These are phyloP conservation scores for Gila robusta DNA, from an alignment of 2,797 vertebrate genomes.

Conservation along the genomic window DNA sequence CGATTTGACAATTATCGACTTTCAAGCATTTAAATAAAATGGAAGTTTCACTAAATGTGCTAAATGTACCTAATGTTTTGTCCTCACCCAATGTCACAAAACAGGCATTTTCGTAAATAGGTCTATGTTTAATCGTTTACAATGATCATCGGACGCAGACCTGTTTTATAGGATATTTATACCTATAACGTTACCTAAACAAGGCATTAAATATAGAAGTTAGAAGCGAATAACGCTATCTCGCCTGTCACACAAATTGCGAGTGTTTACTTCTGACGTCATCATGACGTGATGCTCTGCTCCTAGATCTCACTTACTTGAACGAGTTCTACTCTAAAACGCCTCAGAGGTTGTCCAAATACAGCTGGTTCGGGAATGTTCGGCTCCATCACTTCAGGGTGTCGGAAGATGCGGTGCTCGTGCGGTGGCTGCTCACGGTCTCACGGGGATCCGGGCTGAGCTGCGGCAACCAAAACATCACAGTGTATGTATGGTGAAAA, in stretches of 20 bases:
- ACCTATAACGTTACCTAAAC: background rate
- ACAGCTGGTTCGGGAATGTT: slow-evolving; percentile 89
- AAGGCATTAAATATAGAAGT: background rate
- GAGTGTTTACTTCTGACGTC: background rate
- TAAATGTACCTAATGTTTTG: background rate
- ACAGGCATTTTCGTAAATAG: background rate
- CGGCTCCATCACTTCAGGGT: slow-evolving; percentile 89
- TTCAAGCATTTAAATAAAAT: background rate
- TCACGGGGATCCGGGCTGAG: slow-evolving; percentile 77
- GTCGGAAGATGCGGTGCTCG: slow-evolving; percentile 85
- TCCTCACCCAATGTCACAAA: background rate
- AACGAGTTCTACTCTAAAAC: slow-evolving; percentile 89
- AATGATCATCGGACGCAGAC: background rate
- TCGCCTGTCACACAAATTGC: background rate
- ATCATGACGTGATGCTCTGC: slow-evolving; percentile 30
- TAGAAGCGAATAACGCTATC: background rate
- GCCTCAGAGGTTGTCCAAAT: slow-evolving; percentile 89
- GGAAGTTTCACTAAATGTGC: background rate
- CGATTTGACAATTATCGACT: background rate
- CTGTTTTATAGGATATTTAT: background rate
- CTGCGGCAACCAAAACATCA: slow-evolving; percentile 84
- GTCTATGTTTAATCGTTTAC: background rate
- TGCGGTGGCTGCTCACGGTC: slow-evolving; percentile 88
- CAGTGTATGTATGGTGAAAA: slow-evolving; percentile 80
- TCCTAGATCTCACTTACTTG: slow-evolving; percentile 78